A percentile compares a stretch with the other conserved stretches of the same genome.
Evolutionary conservation across 2,888 invertebrate genomes (phyloP).

Genomic region (Plemyria rubiginata): DNA sequence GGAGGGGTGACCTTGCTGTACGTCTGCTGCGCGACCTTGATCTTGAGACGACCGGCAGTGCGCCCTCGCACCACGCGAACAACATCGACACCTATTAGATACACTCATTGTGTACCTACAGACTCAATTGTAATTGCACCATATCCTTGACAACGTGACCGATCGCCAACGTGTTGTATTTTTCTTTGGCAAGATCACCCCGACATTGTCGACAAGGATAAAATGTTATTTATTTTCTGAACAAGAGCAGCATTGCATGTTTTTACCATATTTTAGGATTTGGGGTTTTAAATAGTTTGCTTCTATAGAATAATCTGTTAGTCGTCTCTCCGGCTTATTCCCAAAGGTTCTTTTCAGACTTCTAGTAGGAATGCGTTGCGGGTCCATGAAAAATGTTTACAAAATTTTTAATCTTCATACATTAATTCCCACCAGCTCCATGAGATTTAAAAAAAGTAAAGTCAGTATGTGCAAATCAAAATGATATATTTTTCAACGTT

Average conservation of each 20-base stretch:
- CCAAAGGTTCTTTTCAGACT: too few relatives aligned
- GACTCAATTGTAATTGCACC: slow-evolving; percentile 26
- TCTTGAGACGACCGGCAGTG: slow-evolving; percentile 82
- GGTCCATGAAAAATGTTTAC: too few relatives aligned
- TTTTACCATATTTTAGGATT: too few relatives aligned
- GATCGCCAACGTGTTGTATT: slow-evolving; percentile 23
- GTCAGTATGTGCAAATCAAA: too few relatives aligned
- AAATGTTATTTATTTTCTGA: slow-evolving; percentile 18
- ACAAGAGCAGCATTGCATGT: not conserved
- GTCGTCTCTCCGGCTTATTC: too few relatives aligned
- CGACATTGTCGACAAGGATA: slow-evolving; percentile 25
- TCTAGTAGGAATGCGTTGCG: too few relatives aligned
- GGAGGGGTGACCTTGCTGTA: slow-evolving; percentile 73
- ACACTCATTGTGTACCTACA: slow-evolving; percentile 27
- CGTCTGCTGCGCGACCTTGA: slow-evolving; percentile 82
- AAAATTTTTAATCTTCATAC: too few relatives aligned
- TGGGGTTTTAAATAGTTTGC: too few relatives aligned
- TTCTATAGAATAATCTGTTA: too few relatives aligned
- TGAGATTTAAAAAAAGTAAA: too few relatives aligned
- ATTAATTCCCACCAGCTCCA: too few relatives aligned
- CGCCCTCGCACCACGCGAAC: slow-evolving; percentile 48
- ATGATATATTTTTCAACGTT: too few relatives aligned
- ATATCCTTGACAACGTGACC: slow-evolving; percentile 30
- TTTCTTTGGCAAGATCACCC: slow-evolving; percentile 27
- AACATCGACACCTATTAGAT: slow-evolving; percentile 61